Conservation (phyloP, 1,140 invertebrate genomes). For the Zaprionus gabonicus region DNA sequence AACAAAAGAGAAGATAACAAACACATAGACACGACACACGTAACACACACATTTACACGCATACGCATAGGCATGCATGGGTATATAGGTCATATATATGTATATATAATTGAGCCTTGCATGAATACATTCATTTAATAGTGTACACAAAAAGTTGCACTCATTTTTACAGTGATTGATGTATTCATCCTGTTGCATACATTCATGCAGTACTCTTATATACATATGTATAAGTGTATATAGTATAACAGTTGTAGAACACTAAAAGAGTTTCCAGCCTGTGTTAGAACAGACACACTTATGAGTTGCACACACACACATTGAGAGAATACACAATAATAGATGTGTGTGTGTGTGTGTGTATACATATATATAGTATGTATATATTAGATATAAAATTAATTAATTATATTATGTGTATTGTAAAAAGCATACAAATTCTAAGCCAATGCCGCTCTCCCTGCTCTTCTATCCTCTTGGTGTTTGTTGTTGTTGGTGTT, state of each 20-base stretch:
- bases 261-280: constrained; percentile 24
- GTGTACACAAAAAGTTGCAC: too few species aligned
- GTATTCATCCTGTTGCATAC: too few species aligned
- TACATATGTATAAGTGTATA: constrained; percentile 34
- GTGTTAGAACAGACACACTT: constrained; percentile 1
- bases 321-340: constrained; percentile 12
- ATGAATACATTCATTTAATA: too few species aligned
- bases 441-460: constrained; percentile 47
- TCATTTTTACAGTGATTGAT: too few species aligned
- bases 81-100: constrained; percentile 25
- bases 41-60: constrained; percentile 30
- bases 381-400: constrained; percentile 62
- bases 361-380: constrained; percentile 14
- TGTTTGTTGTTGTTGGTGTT: constrained; percentile 38
- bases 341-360: constrained; percentile 33
- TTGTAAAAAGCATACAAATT: constrained; percentile 69
- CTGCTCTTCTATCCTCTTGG: constrained; percentile 10
- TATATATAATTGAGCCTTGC: constrained; percentile 3
- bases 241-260: constrained; percentile 53
- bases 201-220: constrained; percentile 1
- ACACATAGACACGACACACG: neutral
- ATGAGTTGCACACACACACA: constrained; percentile 19
- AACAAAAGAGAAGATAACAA: neutral
- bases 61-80: neutral
- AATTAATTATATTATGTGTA: constrained; percentile 64